phyloP scores from a whole-genome alignment of 2,888 invertebrate genomes.

The Ophonus ardosiacus region DNA sequence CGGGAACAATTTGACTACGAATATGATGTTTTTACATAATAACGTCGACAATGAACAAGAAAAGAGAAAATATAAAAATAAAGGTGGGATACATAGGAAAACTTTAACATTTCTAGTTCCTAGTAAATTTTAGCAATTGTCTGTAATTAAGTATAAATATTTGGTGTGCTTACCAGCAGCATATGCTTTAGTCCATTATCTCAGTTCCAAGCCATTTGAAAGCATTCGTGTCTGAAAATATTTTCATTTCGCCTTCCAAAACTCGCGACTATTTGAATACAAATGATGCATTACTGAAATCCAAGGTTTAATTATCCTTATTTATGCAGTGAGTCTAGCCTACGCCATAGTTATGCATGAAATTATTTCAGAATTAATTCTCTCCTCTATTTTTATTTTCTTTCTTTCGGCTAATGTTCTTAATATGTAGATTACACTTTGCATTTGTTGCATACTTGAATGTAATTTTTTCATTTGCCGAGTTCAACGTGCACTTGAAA shows the following conservation, averaged over 20 bases:
- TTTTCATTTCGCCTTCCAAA: conserved; percentile 40
- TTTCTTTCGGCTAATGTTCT: conserved; percentile 39
- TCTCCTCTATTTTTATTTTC: conserved; percentile 21
- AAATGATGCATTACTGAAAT: conserved; percentile 55
- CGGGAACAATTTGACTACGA: no score
- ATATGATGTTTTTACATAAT: no score
- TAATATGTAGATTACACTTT: conserved; percentile 25
- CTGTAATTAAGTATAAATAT: conserved; percentile 3
- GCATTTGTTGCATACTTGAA: conserved; percentile 5
- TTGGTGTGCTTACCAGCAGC: not conserved
- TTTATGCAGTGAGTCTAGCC: conserved; percentile 47
- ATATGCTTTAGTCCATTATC: conserved; percentile 8
- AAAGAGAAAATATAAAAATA: no score
- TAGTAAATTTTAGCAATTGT: not conserved
- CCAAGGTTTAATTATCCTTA: conserved; percentile 51
- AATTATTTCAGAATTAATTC: conserved; percentile 50
- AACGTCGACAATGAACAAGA: no score
- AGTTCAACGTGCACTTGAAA: conserved; percentile 1
- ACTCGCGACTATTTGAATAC: conserved; percentile 46
- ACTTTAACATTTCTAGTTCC: no score
- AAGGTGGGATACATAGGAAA: no score
- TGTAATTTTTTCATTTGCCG: not conserved
- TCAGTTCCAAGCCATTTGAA: conserved; percentile 7
- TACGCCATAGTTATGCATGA: conserved; percentile 41
- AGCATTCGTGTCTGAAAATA: conserved; percentile 49